Conservation (phyloP, 2,888 invertebrate species). For the Autographa gamma region DNA sequence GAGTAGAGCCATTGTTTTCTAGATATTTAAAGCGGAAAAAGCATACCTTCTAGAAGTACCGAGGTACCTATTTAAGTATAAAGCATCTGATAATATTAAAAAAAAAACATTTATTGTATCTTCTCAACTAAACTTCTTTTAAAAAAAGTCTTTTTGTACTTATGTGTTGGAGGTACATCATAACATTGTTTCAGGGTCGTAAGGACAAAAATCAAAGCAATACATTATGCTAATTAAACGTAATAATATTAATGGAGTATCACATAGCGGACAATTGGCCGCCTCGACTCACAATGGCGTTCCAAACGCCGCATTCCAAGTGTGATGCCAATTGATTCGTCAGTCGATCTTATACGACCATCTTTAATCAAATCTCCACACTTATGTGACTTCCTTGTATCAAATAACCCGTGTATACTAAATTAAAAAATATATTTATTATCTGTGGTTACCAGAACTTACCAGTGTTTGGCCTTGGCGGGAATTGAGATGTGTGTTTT, state of each 20-base stretch:
- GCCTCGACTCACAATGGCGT: conserved; percentile 55
- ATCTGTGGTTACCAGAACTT: conserved; percentile 19
- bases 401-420: conserved; percentile 35
- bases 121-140: too few relatives aligned
- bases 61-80: too few relatives aligned
- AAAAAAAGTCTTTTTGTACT: neutral
- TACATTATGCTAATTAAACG: conserved; percentile 20
- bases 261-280: conserved; percentile 39
- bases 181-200: conserved; percentile 24
- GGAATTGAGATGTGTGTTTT: conserved; percentile 10
- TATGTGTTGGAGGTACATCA: neutral
- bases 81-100: too few relatives aligned
- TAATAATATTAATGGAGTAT: conserved; percentile 14
- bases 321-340: conserved; percentile 66
- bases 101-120: too few relatives aligned
- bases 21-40: too few relatives aligned
- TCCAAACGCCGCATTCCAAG: conserved; percentile 57
- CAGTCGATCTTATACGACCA: conserved; percentile 47
- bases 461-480: conserved; percentile 11
- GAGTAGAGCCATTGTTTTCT: neutral
- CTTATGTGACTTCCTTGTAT: conserved; percentile 62
- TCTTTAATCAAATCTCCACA: conserved; percentile 62
- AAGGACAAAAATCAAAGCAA: conserved; percentile 23
- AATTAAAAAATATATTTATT: conserved; percentile 16
- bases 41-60: too few relatives aligned